These are phyloP conservation scores for Platyrinchus mystaceus DNA, from an alignment of 2,797 vertebrate genomes.

Conservation along the genomic window DNA sequence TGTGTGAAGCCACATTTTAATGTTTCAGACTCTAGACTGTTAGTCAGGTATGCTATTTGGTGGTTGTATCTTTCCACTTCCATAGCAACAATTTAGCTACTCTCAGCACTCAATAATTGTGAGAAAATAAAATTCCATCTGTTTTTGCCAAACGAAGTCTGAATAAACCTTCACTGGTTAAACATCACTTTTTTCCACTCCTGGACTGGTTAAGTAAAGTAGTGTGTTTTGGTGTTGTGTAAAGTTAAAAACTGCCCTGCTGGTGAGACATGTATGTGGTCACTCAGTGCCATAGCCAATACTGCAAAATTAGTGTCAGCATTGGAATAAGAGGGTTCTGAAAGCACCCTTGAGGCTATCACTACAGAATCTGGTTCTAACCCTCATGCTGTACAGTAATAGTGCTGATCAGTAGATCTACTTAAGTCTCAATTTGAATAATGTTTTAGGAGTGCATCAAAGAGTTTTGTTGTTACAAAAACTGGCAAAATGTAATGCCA, in stretches of 20 bases:
- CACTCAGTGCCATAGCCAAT: background rate
- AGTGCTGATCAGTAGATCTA: background rate
- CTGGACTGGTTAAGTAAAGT: background rate
- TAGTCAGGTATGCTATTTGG: background rate
- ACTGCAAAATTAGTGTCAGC: background rate
- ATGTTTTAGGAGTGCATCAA: background rate
- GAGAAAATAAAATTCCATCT: constrained; percentile 9
- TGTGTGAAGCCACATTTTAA: background rate
- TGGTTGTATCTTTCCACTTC: background rate
- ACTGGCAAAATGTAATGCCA: background rate
- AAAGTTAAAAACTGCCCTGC: background rate
- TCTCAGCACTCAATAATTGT: background rate
- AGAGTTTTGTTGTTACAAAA: background rate
- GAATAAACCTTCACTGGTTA: background rate
- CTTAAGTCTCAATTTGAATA: background rate
- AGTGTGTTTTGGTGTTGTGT: background rate
- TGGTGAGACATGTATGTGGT: background rate
- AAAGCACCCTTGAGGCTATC: background rate
- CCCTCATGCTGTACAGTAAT: background rate
- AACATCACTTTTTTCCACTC: background rate
- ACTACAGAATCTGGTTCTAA: background rate
- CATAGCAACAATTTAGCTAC: constrained; percentile 40
- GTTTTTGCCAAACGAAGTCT: constrained; percentile 12
- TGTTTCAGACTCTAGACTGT: background rate
- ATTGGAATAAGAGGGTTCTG: background rate